Conservation (phyloP, 2,797 vertebrate genomes). For the Anomalospiza imberbis region DNA sequence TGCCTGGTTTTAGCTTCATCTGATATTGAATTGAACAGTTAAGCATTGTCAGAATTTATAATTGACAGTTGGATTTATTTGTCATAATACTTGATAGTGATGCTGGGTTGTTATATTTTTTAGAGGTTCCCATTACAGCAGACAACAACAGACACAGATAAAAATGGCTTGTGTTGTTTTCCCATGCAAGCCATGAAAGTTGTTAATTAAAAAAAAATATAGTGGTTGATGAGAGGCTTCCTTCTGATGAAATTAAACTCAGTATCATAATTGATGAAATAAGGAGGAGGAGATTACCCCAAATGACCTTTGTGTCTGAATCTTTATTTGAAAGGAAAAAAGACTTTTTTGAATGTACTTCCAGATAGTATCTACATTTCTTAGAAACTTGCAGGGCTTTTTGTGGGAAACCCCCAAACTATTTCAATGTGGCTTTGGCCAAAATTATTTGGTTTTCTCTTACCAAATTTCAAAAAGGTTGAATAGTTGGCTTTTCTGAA, state of each 20-base stretch:
- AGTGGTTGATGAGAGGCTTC: neutral
- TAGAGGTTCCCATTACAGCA: neutral
- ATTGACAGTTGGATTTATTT: neutral
- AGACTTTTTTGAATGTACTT: slow-evolving; percentile 32
- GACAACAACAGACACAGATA: neutral
- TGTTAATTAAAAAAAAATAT: neutral
- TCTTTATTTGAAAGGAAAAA: slow-evolving; percentile 35
- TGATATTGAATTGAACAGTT: neutral
- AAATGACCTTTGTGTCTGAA: slow-evolving; percentile 27
- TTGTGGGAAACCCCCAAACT: slow-evolving; percentile 56
- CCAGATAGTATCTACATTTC: slow-evolving; percentile 58
- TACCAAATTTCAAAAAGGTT: slow-evolving; percentile 58
- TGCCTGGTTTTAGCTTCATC: neutral
- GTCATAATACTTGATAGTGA: neutral
- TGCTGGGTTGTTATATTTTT: neutral
- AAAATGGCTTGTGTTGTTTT: neutral
- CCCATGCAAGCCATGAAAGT: neutral
- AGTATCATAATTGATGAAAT: neutral
- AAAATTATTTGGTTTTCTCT: slow-evolving; percentile 49
- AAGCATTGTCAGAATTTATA: neutral
- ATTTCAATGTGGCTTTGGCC: slow-evolving; percentile 53
- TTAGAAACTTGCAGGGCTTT: slow-evolving; percentile 50
- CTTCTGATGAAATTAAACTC: neutral
- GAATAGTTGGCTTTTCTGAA: slow-evolving; percentile 52
- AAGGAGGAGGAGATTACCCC: slow-evolving; percentile 22